Base-by-base conservation (phyloP, 2,888 invertebrate genomes). In the Heliconius cydno region DNA sequence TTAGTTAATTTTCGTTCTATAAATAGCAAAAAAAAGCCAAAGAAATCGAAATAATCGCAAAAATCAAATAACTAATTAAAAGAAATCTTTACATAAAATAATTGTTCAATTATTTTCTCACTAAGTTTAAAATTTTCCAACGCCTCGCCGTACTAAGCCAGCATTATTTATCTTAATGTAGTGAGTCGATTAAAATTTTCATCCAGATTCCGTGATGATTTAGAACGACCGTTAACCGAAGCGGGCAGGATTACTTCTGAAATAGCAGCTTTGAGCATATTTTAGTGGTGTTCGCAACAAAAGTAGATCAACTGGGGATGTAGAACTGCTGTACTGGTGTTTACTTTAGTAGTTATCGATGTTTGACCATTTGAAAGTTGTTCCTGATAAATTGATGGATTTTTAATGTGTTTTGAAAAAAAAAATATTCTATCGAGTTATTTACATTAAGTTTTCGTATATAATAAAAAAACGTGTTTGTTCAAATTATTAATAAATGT, bases 251-350 rank as follows among this genome's bases (percentile, higher is more conserved):
- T 79, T 79, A 79, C 65, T 67, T 46, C 60, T 63, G 67, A 63
- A 79, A 74, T 68, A 68, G 60, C 68, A 75, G 79, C 79, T 79
- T 74, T 75, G 63, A 67, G 68, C 68, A 79, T 79, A 68, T 75
- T 79, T 79, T 75, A 75, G 74, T 70, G 28, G 60, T 75, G 28
- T 67, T 57, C 52, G 52, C 63, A 79, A 75, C 78, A 79, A 79
- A 79, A 75, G 78, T 74, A 74, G 68, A 79, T 79, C 78, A 79
- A 79, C 74, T 63, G n/a, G 41, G 41, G 60, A 70, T 79, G 63
- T 78, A 74, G 66, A 74, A 41, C 71, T 65, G 30, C 30, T n/a
- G n/a, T n/a, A n/a, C 38, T 25, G 9, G 52, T 72, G 68, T 60
- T 68, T 75, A 70, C 75, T 75, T 34, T 13, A 15, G 12, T n/a